Evolutionary conservation across 2,888 invertebrate species (phyloP).

Genomic region (Dione vanillae): DNA sequence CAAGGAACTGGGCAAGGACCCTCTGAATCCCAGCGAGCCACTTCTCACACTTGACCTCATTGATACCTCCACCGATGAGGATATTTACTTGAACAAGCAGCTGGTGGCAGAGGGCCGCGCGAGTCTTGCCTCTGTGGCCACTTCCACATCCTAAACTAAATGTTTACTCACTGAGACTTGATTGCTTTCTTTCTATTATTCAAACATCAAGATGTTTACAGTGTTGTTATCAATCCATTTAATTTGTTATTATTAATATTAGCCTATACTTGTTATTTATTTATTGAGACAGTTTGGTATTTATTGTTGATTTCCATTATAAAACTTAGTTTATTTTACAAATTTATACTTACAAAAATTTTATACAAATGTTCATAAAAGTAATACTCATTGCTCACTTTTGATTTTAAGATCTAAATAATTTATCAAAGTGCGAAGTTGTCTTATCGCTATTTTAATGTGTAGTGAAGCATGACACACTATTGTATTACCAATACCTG

Average conservation of each 20-base stretch:
- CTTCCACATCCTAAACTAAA: slow-evolving; percentile 44
- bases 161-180: neutral
- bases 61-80: slow-evolving; percentile 87
- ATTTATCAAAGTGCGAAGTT: slow-evolving; percentile 20
- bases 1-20: slow-evolving; percentile 85
- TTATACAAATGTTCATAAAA: neutral
- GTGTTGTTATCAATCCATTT: slow-evolving; percentile 8
- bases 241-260: slow-evolving; percentile 24
- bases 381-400: slow-evolving; percentile 15
- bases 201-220: slow-evolving; percentile 4
- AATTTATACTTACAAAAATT: slow-evolving; percentile 3
- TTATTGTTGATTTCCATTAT: slow-evolving; percentile 28
- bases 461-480: slow-evolving; percentile 38
- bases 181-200: slow-evolving; percentile 2
- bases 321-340: slow-evolving; percentile 8
- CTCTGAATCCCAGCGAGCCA: slow-evolving; percentile 84
- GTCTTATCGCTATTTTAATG: slow-evolving; percentile 39
- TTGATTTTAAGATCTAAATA: neutral
- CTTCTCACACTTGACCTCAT: slow-evolving; percentile 88
- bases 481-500: slow-evolving; percentile 3
- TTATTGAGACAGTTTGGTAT: slow-evolving; percentile 20
- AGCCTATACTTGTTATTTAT: slow-evolving; percentile 33
- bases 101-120: slow-evolving; percentile 87
- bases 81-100: slow-evolving; percentile 87
- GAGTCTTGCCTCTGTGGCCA: slow-evolving; percentile 60